Evolutionary conservation across 2,888 invertebrate genomes (phyloP).

Genomic region (Phaedon cochleariae): DNA sequence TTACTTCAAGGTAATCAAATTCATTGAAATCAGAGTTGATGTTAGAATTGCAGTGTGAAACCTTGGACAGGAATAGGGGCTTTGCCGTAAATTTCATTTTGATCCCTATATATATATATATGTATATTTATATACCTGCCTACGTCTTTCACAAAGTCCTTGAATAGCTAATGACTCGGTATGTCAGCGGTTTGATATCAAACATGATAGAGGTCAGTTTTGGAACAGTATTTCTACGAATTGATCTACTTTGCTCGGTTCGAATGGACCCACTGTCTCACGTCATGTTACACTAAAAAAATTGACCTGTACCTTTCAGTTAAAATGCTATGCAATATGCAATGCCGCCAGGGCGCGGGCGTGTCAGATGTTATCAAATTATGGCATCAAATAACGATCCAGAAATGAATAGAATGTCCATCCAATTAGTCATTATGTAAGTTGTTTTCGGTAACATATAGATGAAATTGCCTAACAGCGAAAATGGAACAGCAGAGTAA

Average conservation of each 20-base stretch:
- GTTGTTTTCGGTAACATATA: neutral
- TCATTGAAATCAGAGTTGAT: no score
- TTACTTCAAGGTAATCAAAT: no score
- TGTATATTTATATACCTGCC: no score
- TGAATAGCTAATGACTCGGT: neutral
- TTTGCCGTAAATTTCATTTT: no score
- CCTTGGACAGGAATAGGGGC: no score
- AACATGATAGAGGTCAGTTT: neutral
- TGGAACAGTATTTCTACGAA: neutral
- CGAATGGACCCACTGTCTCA: neutral
- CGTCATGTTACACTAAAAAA: neutral
- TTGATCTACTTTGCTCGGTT: neutral
- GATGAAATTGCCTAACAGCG: neutral
- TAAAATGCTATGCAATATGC: neutral
- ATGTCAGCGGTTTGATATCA: neutral
- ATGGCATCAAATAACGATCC: slow-evolving; percentile 1
- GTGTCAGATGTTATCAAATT: neutral
- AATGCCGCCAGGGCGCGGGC: neutral
- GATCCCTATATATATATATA: no score
- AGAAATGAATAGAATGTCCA: neutral
- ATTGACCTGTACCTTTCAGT: neutral
- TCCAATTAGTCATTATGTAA: neutral
- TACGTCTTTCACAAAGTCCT: no score
- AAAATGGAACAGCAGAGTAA: neutral
- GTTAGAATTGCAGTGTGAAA: no score